Conservation (phyloP, 2,797 vertebrate genomes). For the Xenops minutus region DNA sequence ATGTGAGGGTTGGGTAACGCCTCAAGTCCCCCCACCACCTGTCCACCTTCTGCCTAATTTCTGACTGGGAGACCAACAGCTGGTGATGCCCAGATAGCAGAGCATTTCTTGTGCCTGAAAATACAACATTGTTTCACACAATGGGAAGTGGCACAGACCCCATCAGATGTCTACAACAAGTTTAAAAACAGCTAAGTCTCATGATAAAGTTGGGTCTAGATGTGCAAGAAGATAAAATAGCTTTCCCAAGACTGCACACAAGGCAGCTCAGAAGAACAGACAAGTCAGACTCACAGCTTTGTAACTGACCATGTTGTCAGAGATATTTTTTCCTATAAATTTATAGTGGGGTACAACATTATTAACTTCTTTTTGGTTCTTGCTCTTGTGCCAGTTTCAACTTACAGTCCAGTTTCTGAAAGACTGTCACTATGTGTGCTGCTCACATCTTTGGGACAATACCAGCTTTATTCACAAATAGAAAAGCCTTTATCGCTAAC, state of each 20-base stretch:
- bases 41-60: neutral
- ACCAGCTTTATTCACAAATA: constrained; percentile 4
- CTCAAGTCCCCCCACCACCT: neutral
- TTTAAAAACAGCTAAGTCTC: neutral
- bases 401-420: neutral
- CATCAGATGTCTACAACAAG: neutral
- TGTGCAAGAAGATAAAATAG: constrained; percentile 1
- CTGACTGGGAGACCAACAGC: neutral
- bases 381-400: constrained; percentile 1
- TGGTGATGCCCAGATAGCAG: neutral
- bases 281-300: neutral
- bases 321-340: neutral
- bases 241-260: constrained; percentile 26
- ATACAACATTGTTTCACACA: neutral
- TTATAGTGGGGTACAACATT: neutral
- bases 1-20: neutral
- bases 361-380: neutral
- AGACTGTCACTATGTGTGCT: neutral
- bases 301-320: neutral
- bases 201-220: neutral
- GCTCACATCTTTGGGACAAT: neutral
- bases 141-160: neutral
- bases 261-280: neutral
- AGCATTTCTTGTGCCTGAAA: neutral
- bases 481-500: neutral